Percentiles rank a stretch among this genome's conserved stretches.
Conservation (phyloP, 2,797 vertebrate species). For the Pantherophis vulpinus region DNA sequence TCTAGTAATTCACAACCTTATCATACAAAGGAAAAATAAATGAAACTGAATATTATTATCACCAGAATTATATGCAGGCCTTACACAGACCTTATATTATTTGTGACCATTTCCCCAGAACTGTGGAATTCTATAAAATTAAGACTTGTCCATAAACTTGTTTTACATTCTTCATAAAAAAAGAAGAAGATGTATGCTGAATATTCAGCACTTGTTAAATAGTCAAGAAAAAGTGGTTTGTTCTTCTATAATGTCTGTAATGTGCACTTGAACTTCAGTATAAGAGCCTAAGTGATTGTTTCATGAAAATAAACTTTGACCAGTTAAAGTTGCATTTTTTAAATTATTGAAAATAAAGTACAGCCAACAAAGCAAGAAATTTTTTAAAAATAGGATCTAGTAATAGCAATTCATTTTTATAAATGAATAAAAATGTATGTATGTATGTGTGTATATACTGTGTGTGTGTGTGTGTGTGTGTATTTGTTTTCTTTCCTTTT, state of each 20-base stretch:
- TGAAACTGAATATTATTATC: background rate
- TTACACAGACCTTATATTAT: background rate
- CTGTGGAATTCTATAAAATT: background rate
- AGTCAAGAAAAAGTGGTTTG: background rate
- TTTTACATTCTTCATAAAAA: background rate
- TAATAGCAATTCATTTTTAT: background rate
- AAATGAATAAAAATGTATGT: background rate
- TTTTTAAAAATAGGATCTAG: background rate
- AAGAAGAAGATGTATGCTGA: background rate
- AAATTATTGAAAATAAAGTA: background rate
- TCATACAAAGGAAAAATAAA: background rate
- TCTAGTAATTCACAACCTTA: background rate
- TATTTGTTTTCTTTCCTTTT: too few relatives aligned
- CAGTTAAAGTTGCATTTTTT: background rate
- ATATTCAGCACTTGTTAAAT: background rate
- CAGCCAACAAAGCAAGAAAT: background rate
- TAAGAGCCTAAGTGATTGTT: background rate
- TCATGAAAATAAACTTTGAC: background rate
- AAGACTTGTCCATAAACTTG: background rate
- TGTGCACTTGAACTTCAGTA: background rate
- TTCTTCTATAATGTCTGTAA: background rate
- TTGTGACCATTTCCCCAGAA: background rate
- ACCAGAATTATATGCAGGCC: background rate
- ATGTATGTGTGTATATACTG: too few relatives aligned
- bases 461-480: too few relatives aligned